These are phyloP conservation scores for Acanthurus tractus DNA, from an alignment of 2,797 vertebrate species.

Conservation along the genomic window DNA sequence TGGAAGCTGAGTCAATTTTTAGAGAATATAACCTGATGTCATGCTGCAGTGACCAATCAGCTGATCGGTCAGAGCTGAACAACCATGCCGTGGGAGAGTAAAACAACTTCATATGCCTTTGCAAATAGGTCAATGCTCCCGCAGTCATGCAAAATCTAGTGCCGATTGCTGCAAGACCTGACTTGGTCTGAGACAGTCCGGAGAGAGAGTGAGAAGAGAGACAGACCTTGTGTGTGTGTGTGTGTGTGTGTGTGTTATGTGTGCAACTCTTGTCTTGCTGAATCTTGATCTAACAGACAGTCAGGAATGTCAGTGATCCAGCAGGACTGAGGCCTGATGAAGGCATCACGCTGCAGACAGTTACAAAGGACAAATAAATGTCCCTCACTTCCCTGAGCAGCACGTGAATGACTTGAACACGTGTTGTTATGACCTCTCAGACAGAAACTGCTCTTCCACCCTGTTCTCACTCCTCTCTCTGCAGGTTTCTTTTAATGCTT, in stretches of 20 bases:
- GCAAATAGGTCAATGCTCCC: no score
- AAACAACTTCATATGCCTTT: no score
- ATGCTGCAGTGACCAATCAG: no score
- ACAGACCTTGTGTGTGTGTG: no score
- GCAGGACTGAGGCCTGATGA: slow-evolving; percentile 31
- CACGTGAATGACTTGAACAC: slow-evolving; percentile 51
- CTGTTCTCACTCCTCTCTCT: slow-evolving; percentile 9
- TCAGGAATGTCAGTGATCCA: slow-evolving; percentile 55
- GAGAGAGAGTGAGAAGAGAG: no score
- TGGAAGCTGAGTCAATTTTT: no score
- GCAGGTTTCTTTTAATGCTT: slow-evolving; percentile 25
- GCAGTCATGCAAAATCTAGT: no score
- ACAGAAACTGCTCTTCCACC: slow-evolving; percentile 26
- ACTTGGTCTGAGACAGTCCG: no score
- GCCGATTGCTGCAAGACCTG: no score
- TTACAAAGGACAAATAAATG: slow-evolving; percentile 58
- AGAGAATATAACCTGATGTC: no score
- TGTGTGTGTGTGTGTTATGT: slow-evolving; percentile 5
- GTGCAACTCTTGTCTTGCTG: slow-evolving; percentile 24
- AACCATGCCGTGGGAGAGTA: no score
- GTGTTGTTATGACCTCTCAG: slow-evolving; percentile 31
- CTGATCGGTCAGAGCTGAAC: no score
- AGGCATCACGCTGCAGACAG: slow-evolving; percentile 38
- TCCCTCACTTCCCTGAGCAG: slow-evolving; percentile 29
- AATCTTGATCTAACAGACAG: slow-evolving; percentile 38